phyloP scores from a whole-genome alignment of 2,797 vertebrate species.

The Brotula barbata region DNA sequence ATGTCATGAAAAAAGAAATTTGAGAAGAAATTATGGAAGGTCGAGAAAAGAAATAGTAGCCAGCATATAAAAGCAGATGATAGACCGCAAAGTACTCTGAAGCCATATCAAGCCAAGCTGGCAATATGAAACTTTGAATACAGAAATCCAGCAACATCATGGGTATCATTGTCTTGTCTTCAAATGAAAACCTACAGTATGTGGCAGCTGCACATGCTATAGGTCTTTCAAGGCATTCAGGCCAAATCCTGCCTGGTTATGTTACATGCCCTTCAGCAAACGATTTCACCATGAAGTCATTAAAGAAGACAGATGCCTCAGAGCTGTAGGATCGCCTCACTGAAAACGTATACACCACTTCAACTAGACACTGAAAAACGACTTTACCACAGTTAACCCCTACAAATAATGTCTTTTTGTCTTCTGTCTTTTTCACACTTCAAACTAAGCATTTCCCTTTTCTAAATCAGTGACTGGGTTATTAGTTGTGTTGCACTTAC shows the following conservation, averaged over 20 bases:
- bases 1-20: conserved; percentile 52
- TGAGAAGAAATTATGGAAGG: conserved; percentile 31
- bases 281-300: neutral
- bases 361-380: no score
- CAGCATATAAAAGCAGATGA: conserved; percentile 38
- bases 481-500: no score
- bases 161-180: neutral
- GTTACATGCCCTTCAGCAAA: conserved; percentile 10
- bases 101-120: conserved; percentile 9
- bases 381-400: no score
- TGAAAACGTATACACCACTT: no score
- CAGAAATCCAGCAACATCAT: conserved; percentile 13
- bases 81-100: conserved; percentile 12
- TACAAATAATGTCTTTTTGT: no score
- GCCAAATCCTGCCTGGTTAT: conserved; percentile 1
- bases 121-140: conserved; percentile 25
- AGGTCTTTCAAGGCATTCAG: neutral
- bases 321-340: no score
- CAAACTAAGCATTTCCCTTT: no score
- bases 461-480: no score
- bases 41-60: conserved; percentile 30
- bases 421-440: no score
- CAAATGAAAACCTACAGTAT: conserved; percentile 4
- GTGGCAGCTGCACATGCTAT: neutral
- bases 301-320: neutral